Evolutionary conservation across 2,797 vertebrate species (phyloP).

Genomic region (Tapirus indicus): DNA sequence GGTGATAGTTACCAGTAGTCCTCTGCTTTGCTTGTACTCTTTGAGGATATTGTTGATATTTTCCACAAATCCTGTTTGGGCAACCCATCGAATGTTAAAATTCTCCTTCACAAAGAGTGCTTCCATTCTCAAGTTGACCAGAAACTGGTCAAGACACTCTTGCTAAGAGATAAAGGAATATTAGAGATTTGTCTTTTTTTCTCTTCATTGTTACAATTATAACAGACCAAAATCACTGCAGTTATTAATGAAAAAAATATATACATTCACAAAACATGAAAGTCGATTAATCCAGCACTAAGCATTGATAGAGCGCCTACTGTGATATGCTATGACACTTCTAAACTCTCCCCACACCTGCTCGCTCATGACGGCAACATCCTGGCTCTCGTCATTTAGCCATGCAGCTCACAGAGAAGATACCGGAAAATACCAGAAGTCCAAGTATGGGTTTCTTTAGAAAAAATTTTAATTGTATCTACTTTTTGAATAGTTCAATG

Average conservation of each 20-base stretch:
- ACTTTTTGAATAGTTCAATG: background rate
- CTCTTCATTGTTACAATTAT: background rate
- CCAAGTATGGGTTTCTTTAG: background rate
- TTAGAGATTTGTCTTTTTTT: background rate
- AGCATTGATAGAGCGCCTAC: no score
- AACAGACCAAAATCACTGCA: background rate
- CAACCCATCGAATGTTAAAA: conserved; percentile 92
- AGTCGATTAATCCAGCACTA: background rate
- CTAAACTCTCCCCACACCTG: no score
- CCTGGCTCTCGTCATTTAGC: background rate
- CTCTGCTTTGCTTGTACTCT: conserved; percentile 92
- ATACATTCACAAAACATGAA: background rate
- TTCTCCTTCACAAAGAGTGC: conserved; percentile 89
- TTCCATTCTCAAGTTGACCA: conserved; percentile 93
- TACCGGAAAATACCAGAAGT: background rate
- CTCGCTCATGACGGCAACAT: accelerated
- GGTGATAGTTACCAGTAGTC: conserved; percentile 91
- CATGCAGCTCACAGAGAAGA: background rate
- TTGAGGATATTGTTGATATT: conserved; percentile 91
- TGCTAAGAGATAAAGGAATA: conserved; percentile 86
- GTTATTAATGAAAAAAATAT: background rate
- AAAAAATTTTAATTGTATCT: background rate
- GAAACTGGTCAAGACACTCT: conserved; percentile 90
- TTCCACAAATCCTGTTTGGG: conserved; percentile 93
- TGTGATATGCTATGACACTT: background rate